Conservation (phyloP, 2,113 vertebrate species). For the Cricetomys ansorgei region DNA sequence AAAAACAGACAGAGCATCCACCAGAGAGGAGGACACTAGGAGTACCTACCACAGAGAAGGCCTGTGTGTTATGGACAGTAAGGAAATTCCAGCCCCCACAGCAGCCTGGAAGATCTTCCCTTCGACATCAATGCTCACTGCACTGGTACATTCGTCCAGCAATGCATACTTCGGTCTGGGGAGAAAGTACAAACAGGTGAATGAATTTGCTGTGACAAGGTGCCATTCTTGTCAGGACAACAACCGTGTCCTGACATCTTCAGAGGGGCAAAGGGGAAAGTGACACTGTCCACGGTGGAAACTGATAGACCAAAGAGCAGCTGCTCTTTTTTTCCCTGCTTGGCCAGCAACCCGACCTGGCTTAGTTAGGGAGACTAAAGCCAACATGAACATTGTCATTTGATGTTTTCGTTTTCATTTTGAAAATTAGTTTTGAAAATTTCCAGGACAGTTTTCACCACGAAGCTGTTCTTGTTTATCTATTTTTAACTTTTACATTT, state of each 20-base stretch:
- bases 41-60: constrained; percentile 96
- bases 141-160: constrained; percentile 98
- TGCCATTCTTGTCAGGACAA: neutral
- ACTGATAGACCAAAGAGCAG: neutral
- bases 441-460: neutral
- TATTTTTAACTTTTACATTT: neutral
- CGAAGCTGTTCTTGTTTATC: neutral
- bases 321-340: neutral
- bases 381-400: neutral
- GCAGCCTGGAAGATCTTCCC: constrained; percentile 99
- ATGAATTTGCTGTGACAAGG: neutral
- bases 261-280: neutral
- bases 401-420: neutral
- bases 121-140: constrained; percentile 99
- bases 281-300: neutral
- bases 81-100: constrained; percentile 95
- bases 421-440: neutral
- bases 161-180: constrained; percentile 96
- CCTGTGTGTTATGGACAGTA: constrained; percentile 98
- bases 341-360: neutral
- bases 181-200: constrained; percentile 75
- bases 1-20: neutral
- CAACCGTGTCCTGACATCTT: neutral
- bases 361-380: neutral
- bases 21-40: neutral